Base-by-base conservation (phyloP, 2,113 vertebrate genomes). In the Sphaerodactylus townsendi region DNA sequence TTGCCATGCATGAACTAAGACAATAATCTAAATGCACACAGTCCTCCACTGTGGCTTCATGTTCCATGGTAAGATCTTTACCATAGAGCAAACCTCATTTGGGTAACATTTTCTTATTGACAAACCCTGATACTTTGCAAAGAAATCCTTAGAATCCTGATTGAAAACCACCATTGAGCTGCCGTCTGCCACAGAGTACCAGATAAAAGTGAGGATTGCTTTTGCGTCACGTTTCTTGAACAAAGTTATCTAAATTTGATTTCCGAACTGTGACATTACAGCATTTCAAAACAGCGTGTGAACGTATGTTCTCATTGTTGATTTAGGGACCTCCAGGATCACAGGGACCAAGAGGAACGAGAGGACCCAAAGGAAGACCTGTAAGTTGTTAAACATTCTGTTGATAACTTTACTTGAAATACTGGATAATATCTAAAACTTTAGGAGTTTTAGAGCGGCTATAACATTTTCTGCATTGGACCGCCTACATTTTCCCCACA, bases 311-410 rank as follows among this genome's bases (percentile, higher is more conserved):
- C 73, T 86, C 3, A 41, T 89, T 28, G 87, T 89, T 89, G 59
- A 90, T 88, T 87, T 88, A 99, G 99, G 99, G 99, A 64, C 98
- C 98, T 86, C 98, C 99, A 39, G 99, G 99, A 84, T 94, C 97
- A 69, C 91, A 98, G 89, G 99, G 99, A 92, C 93, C 94, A 15
- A 96, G 99, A 96, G 99, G 99, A 93, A 90, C 96, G 33, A 95
- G 97, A 64, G 99, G 99, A 88, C 88, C 96, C 82, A 99, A 99
- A 94, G 99, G 99, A 94, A 97, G 97, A 93, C 98, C 97, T 83
- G 98, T 98, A 97, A 89, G 98, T 95, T 87, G 79, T 21, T 59
- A 0, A 79, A 65, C 80, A 25, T 56, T 82, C 13, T 30, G 56
- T 30, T 81, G 48, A 81, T 72, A 77, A 87, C 77, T 41, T 37